A percentile compares a stretch with the other conserved stretches of the same genome.
These are phyloP conservation scores for Dromius quadrimaculatus DNA, from an alignment of 2,888 invertebrate genomes.

Conservation along the genomic window DNA sequence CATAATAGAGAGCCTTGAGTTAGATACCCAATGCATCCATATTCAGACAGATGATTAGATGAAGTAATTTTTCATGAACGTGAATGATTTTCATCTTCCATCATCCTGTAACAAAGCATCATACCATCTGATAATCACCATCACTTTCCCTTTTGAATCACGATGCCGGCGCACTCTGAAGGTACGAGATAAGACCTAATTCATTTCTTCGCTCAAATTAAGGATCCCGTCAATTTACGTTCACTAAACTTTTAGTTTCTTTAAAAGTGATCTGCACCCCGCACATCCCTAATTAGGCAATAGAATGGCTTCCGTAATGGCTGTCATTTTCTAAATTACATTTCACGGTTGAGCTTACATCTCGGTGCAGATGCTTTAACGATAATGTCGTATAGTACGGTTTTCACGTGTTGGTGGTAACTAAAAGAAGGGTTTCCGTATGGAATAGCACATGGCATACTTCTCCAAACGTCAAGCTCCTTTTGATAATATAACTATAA, in stretches of 20 bases:
- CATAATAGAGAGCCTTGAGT: too few species aligned
- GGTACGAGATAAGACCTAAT: slow-evolving; percentile 56
- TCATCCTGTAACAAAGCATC: slow-evolving; percentile 47
- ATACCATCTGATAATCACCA: slow-evolving; percentile 46
- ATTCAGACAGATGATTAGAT: too few species aligned
- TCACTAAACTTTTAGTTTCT: slow-evolving; percentile 55
- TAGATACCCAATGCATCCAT: too few species aligned
- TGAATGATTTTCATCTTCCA: too few species aligned
- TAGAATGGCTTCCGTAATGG: slow-evolving; percentile 56
- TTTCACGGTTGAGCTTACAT: slow-evolving; percentile 53
- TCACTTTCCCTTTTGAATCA: slow-evolving; percentile 50
- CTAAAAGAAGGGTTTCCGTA: too few species aligned
- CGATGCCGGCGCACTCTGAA: slow-evolving; percentile 52
- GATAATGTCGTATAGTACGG: background rate
- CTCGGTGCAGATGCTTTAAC: slow-evolving; percentile 54
- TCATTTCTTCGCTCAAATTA: slow-evolving; percentile 57
- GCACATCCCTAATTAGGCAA: slow-evolving; percentile 55
- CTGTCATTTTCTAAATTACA: slow-evolving; percentile 56
- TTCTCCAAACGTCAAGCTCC: too few species aligned
- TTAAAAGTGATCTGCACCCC: slow-evolving; percentile 50
- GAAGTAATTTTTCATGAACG: too few species aligned
- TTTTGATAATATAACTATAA: too few species aligned
- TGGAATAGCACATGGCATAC: too few species aligned
- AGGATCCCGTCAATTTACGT: slow-evolving; percentile 55
- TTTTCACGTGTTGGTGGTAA: slow-evolving; percentile 10